Conservation (phyloP, 1,140 invertebrate genomes). For the Drosophila pectinifera region DNA sequence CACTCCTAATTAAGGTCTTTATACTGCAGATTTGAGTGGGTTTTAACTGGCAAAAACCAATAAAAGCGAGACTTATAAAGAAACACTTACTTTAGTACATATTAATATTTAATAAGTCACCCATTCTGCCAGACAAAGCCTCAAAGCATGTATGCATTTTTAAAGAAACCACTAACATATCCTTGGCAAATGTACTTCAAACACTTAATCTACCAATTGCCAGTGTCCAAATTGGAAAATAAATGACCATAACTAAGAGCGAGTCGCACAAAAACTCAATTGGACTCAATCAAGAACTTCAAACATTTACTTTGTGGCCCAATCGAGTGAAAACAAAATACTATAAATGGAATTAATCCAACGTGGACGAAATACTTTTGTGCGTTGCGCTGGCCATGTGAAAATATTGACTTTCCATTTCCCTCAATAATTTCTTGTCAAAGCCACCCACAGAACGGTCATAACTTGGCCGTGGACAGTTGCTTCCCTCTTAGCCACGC, state of each 20-base stretch:
- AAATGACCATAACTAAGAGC: constrained; percentile 10
- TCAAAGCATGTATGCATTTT: no score
- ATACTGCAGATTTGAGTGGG: not conserved
- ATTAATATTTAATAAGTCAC: not conserved
- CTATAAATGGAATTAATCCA: constrained; percentile 35
- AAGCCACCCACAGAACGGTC: not conserved
- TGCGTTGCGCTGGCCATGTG: constrained; percentile 6
- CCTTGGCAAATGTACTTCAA: constrained; percentile 3
- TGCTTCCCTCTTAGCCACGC: constrained; percentile 8
- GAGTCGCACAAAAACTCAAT: constrained; percentile 17
- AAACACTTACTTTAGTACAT: no score
- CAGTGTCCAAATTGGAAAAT: constrained; percentile 28
- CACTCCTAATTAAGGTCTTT: not conserved
- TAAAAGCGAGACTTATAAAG: no score
- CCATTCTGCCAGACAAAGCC: not conserved
- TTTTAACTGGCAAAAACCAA: not conserved
- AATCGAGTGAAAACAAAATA: constrained; percentile 37
- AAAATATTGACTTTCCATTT: constrained; percentile 33
- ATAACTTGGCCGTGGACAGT: constrained; percentile 5
- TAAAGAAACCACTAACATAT: not conserved
- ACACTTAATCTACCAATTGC: not conserved
- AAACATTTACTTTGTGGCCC: constrained; percentile 33
- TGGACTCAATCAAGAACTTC: constrained; percentile 17
- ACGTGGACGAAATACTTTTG: constrained; percentile 12
- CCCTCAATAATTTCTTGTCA: constrained; percentile 20